Evolutionary conservation across 2,888 invertebrate genomes (phyloP), one percentile per base, ranked within the genome.

Genomic region (Octodonta nipae): DNA sequence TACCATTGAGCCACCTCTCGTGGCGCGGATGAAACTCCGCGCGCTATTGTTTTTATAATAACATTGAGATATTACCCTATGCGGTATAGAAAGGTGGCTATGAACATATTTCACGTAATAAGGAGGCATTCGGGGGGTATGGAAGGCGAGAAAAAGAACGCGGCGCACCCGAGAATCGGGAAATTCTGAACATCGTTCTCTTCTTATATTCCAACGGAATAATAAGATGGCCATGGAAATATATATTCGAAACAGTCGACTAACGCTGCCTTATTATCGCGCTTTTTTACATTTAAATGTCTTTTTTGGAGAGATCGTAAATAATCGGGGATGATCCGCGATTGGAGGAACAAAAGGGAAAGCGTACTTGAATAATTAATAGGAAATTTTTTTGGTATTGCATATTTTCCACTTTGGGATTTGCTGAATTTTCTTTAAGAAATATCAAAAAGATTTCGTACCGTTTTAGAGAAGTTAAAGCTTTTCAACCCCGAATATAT

Each of bases 101-200:
- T 54, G 56, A 56, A 51, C 56, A 58, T 58, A 58, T 56, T 56
- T 58, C 57, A 58, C 55, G 50, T 56, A 55, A 57, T 58, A 56
- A 58, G 48, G 47, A 45, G 40, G 34, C 43, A 50, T 51, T 37
- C 43, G 51, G 51, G 54, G 52, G 41, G 49, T 32, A 26, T 29
- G 17, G 12, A 27, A 30, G 28, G 34, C 28, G 35, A 34, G 22
- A 10, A 28, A 15, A 30, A 22, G 14, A 24, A 12, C 12, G 11
- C 16, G 10, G 5, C 10, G 16, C 20, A 20, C 12, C 20, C 20
- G 22, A 14, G 12, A 12, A 4, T 26, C 13, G 38, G 48, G 50
- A 54, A 52, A 54, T 56, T 55, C 52, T 54, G 51, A 55, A 52
- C 52, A 51, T 52, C 49, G 42, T 42, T 48, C 38, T 28, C 27